Evolutionary conservation across 2,797 vertebrate species (phyloP).

Genomic region (Odontamblyopus lacepedii): DNA sequence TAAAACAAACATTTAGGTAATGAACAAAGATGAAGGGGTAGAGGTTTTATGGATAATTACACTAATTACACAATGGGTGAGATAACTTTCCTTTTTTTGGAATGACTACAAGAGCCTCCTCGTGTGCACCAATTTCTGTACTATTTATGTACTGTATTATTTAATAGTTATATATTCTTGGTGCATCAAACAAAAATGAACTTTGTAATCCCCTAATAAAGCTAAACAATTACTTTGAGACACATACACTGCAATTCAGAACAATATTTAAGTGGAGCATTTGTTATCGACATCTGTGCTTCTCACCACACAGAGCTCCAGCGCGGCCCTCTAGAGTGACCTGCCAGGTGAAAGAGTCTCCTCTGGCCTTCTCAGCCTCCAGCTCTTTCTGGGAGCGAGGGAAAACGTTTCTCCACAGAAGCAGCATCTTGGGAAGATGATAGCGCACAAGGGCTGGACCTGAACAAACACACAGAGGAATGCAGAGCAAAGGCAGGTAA

Average conservation of each 20-base stretch:
- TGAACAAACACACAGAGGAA: slow-evolving; percentile 45
- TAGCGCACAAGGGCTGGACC: slow-evolving; percentile 95
- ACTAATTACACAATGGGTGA: not conserved
- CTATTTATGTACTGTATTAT: not conserved
- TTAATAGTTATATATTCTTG: too few species aligned
- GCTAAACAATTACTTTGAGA: not conserved
- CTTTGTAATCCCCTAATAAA: too few species aligned
- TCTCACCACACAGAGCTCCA: slow-evolving; percentile 94
- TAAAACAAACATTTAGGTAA: not conserved
- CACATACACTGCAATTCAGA: not conserved
- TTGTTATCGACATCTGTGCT: not conserved
- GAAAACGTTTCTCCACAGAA: slow-evolving; percentile 97
- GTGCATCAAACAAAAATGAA: too few species aligned
- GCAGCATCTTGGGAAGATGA: slow-evolving; percentile 97
- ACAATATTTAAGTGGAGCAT: not conserved
- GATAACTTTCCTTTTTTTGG: not conserved
- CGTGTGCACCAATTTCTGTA: not conserved
- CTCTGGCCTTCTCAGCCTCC: slow-evolving; percentile 95
- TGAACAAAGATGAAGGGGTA: not conserved
- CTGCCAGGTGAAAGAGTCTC: slow-evolving; percentile 98
- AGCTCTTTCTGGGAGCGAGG: slow-evolving; percentile 96
- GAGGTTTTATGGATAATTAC: not conserved
- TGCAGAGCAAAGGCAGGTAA: not conserved
- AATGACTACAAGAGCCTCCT: not conserved
- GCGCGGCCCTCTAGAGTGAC: slow-evolving; percentile 96